Evolutionary conservation across 2,797 vertebrate species (phyloP), one percentile per base, ranked within the genome.

Genomic region (Melanotaenia pygmaea): DNA sequence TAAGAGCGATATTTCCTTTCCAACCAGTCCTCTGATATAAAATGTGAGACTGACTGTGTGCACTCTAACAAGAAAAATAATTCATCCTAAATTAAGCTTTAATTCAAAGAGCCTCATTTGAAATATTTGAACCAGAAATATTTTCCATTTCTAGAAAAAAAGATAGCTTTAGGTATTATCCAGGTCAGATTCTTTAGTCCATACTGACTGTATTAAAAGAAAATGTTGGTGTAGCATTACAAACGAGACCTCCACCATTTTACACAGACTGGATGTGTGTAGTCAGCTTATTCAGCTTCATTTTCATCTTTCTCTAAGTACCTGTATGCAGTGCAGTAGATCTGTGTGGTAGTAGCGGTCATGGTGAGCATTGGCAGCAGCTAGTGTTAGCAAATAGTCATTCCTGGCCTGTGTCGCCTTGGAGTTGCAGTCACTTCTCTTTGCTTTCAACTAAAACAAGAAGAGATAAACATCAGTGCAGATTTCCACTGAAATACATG

Each of bases 311-410:
- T 34, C 30, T 34, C 12, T 43, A 59, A 72, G 34, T 94, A 99
- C 98, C 97, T 98, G 97, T 93, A 98, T 99, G 83, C 96, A 96
- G 92, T 96, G 96, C 53, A 96, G 93, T 45, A 99, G 92, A 85
- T 99, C 98, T 8, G 95, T 98, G 57, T 98, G 96, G 88, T 99
- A 99, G 89, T 99, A 99, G 86, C 97, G 97, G 83, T 99, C 97
- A 24, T 98, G 97, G 86, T 99, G 98, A 61, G 97, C 97, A 7
- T 99, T 99, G 65, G 97, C 97, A 63, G 98, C 98, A 64, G 98
- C 97, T 83, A 99, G 91, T 0, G 97, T 99, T 73, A 99, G 96
- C 75, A 99, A 95, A 84, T 99, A 99, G 89, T 99, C 97, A n/a
- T 99, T 99, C 87, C 98, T 94, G 13, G 98, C 97, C 0, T 99